Percentiles rank a stretch among this genome's conserved stretches.
These are phyloP conservation scores for Colistium nudipinnis DNA, from an alignment of 2,113 vertebrate genomes.

Conservation along the genomic window DNA sequence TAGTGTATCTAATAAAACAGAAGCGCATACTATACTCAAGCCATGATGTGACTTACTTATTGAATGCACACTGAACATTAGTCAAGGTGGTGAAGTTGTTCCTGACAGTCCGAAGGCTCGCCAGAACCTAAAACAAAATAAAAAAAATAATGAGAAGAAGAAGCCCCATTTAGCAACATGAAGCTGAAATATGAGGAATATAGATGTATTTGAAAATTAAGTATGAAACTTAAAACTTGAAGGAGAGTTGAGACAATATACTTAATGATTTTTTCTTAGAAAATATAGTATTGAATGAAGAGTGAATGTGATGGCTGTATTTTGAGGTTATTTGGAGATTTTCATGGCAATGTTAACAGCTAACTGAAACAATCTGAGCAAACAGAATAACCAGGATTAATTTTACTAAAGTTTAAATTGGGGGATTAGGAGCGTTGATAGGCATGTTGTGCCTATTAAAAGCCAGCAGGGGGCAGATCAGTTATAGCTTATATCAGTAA, in stretches of 20 bases:
- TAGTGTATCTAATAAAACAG: no score
- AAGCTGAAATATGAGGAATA: not conserved
- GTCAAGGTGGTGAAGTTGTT: conserved; percentile 95
- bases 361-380: no score
- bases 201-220: no score
- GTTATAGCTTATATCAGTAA: not conserved
- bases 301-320: not conserved
- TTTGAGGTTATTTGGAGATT: not conserved
- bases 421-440: not conserved
- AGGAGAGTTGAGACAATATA: not conserved
- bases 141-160: conserved; percentile 1
- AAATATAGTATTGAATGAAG: not conserved
- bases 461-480: conserved; percentile 46
- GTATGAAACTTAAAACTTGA: no score
- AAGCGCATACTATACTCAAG: not conserved
- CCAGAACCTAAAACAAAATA: conserved; percentile 86
- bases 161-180: not conserved
- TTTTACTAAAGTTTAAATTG: not conserved
- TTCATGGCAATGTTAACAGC: not conserved
- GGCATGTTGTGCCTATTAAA: not conserved
- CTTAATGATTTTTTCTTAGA: not conserved
- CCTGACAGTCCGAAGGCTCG: conserved; percentile 93
- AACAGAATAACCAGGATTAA: not conserved
- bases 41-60: conserved; percentile 84
- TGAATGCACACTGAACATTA: conserved; percentile 89